A percentile compares a stretch with the other conserved stretches of the same genome.
Evolutionary conservation across 2,797 vertebrate genomes (phyloP).

Genomic region (Hippocampus kuda): DNA sequence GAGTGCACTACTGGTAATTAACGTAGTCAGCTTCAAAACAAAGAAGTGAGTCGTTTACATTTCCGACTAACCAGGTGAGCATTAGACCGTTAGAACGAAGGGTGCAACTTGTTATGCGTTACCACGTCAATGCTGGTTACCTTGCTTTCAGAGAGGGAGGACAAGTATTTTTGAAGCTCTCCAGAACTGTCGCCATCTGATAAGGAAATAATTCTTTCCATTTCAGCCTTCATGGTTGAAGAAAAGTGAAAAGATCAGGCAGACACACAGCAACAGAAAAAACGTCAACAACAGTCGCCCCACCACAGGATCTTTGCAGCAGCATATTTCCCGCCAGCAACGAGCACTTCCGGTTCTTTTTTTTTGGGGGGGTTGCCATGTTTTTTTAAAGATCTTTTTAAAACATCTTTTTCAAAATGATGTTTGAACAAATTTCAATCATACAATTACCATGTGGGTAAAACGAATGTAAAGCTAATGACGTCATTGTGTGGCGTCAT

Average conservation of each 20-base stretch:
- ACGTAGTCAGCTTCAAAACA: slow-evolving; percentile 60
- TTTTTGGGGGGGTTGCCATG: neutral
- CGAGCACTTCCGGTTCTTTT: neutral
- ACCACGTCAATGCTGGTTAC: slow-evolving; percentile 30
- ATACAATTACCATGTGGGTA: neutral
- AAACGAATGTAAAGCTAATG: neutral
- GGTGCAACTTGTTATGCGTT: too few species aligned
- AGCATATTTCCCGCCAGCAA: slow-evolving; percentile 3
- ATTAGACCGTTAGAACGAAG: too few species aligned
- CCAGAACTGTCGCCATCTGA: slow-evolving; percentile 46
- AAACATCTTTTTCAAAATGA: neutral
- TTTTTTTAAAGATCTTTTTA: neutral
- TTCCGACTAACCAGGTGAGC: too few species aligned
- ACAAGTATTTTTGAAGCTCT: slow-evolving; percentile 63
- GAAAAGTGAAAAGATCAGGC: neutral
- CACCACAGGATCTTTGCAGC: too few species aligned
- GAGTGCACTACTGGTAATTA: slow-evolving; percentile 75
- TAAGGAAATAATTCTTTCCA: slow-evolving; percentile 58
- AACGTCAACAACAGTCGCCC: neutral
- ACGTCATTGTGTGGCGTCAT: neutral
- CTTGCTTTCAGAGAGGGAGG: slow-evolving; percentile 54
- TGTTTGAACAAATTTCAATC: neutral
- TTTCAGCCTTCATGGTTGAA: slow-evolving; percentile 35
- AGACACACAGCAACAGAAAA: neutral
- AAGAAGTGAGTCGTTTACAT: neutral